Evolutionary conservation across 53 echinoderm and acorn worm species (phyloP).

Genomic region (Pentamera pediparva): DNA sequence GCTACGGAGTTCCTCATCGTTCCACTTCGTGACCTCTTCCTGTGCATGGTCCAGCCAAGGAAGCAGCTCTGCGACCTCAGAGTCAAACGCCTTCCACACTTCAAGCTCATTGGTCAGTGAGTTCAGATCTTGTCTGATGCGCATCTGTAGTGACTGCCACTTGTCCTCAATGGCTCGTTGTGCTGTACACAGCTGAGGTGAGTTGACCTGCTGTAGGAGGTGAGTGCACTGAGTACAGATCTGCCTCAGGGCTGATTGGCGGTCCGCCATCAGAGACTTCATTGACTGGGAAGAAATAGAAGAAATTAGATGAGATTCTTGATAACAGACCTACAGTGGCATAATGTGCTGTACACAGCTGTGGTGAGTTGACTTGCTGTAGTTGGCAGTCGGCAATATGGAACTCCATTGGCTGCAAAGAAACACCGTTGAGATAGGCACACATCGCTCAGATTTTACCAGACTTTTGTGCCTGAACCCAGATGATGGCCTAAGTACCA

Average conservation of each 20-base stretch:
- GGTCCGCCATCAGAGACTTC: slow-evolving; percentile 65
- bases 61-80: slow-evolving; percentile 53
- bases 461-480: no score
- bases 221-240: slow-evolving; percentile 47
- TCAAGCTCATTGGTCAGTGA: slow-evolving; percentile 60
- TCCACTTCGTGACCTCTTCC: slow-evolving; percentile 53
- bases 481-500: no score
- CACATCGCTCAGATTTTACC: no score
- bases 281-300: slow-evolving; percentile 59
- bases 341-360: slow-evolving; percentile 56
- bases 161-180: slow-evolving; percentile 64
- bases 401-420: slow-evolving; percentile 75
- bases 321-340: no score
- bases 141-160: slow-evolving; percentile 67
- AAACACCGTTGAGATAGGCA: no score
- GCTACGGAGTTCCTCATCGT: slow-evolving; percentile 35
- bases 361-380: slow-evolving; percentile 53
- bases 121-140: slow-evolving; percentile 68
- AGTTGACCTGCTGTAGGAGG: slow-evolving; percentile 57
- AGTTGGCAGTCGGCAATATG: slow-evolving; percentile 61
- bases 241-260: slow-evolving; percentile 68
- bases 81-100: slow-evolving; percentile 83
- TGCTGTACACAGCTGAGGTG: slow-evolving; percentile 57
- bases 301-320: no score
- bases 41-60: slow-evolving; percentile 64